Conservation (phyloP, 2,797 vertebrate species). For the Propithecus perrieri region DNA sequence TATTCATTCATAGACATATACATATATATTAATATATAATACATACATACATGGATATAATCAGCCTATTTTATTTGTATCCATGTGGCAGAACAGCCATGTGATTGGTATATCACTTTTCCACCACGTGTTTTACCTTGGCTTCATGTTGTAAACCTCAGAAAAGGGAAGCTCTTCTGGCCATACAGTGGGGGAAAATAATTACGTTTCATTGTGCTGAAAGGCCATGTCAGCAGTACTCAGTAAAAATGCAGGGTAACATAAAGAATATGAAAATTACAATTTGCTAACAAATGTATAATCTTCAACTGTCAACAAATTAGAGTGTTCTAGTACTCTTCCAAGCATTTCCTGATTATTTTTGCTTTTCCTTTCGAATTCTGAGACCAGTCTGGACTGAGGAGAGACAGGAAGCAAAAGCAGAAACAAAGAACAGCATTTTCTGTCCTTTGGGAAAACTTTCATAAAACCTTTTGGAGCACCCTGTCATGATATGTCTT, state of each 20-base stretch:
- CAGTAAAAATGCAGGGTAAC: slow-evolving; percentile 66
- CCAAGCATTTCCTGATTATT: slow-evolving; percentile 1
- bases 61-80: not conserved
- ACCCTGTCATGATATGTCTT: not conserved
- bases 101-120: slow-evolving; percentile 22
- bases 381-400: not conserved
- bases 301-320: slow-evolving; percentile 56
- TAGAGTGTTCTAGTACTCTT: slow-evolving; percentile 25
- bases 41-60: not conserved
- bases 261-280: slow-evolving; percentile 65
- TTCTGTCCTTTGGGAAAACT: not conserved
- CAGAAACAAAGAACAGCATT: not conserved
- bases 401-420: not conserved
- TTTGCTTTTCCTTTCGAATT: slow-evolving; percentile 47
- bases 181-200: not conserved
- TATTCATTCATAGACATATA: not conserved
- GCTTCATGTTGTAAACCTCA: not conserved
- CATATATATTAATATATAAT: not conserved
- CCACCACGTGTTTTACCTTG: not conserved
- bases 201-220: slow-evolving; percentile 41
- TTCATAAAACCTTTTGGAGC: not conserved
- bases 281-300: slow-evolving; percentile 60
- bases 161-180: not conserved
- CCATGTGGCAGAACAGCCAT: not conserved
- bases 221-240: slow-evolving; percentile 70